phyloP scores from a whole-genome alignment of 2,888 invertebrate species.

The Norana najaformis region DNA sequence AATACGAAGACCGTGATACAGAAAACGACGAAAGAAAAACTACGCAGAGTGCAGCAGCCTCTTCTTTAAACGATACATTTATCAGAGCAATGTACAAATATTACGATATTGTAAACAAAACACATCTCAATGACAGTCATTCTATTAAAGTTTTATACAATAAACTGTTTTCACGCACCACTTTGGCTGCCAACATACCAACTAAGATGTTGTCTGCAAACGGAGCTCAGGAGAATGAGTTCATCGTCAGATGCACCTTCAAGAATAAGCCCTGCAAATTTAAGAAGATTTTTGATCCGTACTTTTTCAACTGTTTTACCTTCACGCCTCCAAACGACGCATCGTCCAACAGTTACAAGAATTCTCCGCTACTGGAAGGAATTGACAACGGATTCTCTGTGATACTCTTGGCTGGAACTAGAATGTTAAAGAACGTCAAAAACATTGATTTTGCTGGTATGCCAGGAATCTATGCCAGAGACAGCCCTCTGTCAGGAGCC shows the following conservation, averaged over 20 bases:
- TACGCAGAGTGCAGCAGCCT: no score
- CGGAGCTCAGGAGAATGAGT: background rate
- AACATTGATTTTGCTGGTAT: slow-evolving; percentile 39
- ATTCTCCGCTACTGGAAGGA: slow-evolving; percentile 28
- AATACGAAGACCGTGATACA: background rate
- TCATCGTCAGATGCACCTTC: background rate
- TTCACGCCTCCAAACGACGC: background rate
- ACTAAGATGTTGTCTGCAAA: no score
- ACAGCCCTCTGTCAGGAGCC: slow-evolving; percentile 38
- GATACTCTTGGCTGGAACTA: slow-evolving; percentile 25
- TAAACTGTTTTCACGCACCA: background rate
- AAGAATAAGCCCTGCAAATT: background rate
- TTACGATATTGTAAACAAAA: no score
- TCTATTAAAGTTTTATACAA: no score
- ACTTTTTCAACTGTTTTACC: background rate
- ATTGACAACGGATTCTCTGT: no score
- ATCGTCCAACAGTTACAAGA: no score
- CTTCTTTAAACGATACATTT: no score
- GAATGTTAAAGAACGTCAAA: slow-evolving; percentile 39
- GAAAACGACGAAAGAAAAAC: no score
- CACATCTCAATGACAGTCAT: no score
- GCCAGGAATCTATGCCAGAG: slow-evolving; percentile 39
- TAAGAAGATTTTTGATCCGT: background rate
- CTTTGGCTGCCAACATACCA: background rate
- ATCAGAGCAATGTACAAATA: no score